Conservation (phyloP, 2,888 invertebrate genomes). For the Drosophila seclusa region DNA sequence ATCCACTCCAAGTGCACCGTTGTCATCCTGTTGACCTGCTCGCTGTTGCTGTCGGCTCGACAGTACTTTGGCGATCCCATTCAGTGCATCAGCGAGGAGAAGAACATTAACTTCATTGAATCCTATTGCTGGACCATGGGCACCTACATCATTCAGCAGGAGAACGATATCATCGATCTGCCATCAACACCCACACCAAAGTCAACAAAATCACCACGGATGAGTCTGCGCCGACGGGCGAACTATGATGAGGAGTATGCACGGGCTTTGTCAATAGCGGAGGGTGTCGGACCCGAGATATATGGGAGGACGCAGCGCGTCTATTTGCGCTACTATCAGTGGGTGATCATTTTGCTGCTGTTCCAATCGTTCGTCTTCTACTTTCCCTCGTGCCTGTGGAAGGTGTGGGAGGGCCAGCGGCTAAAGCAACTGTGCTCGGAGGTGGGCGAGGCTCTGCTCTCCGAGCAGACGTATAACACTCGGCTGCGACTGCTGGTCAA, state of each 20-base stretch:
- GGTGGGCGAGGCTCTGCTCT: conserved; percentile 77
- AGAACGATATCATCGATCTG: conserved; percentile 11
- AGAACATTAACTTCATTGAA: conserved; percentile 88
- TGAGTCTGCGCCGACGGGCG: conserved; percentile 28
- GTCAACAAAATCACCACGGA: background rate
- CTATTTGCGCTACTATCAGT: conserved; percentile 84
- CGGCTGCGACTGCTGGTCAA: conserved; percentile 75
- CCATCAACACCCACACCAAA: background rate
- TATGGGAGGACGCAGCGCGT: conserved; percentile 70
- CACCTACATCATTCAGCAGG: conserved; percentile 86
- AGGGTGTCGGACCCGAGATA: conserved; percentile 75
- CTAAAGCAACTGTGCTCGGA: conserved; percentile 83
- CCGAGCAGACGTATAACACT: conserved; percentile 77
- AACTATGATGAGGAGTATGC: conserved; percentile 65
- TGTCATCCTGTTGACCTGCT: conserved; percentile 90
- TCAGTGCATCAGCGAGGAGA: conserved; percentile 88
- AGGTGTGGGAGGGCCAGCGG: conserved; percentile 85
- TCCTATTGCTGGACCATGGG: conserved; percentile 93
- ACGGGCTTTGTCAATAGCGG: conserved; percentile 62
- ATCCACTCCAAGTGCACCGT: conserved; percentile 91
- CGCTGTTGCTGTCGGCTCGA: conserved; percentile 91
- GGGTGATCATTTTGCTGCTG: conserved; percentile 83
- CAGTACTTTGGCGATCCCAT: conserved; percentile 95
- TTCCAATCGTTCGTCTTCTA: conserved; percentile 82
- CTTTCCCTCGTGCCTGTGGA: conserved; percentile 84